phyloP scores from a whole-genome alignment of 2,888 invertebrate species.

The Megamerina dolium region DNA sequence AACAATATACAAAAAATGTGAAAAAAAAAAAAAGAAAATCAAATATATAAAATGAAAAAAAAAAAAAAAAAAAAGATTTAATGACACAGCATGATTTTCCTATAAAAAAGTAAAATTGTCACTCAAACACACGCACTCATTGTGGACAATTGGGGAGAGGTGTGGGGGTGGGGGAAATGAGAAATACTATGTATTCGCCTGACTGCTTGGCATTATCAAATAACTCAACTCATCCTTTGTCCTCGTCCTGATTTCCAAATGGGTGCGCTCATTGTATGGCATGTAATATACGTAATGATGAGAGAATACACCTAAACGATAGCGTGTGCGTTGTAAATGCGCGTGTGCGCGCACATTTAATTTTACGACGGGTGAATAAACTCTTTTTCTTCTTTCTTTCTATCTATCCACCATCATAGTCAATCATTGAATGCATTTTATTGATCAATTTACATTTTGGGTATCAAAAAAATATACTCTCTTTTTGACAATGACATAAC shows the following conservation, averaged over 20 bases:
- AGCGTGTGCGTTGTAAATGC: neutral
- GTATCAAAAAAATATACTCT: neutral
- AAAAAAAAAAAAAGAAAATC: neutral
- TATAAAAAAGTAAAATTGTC: neutral
- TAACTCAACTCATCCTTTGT: neutral
- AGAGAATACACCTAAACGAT: too few relatives aligned
- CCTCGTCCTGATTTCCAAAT: neutral
- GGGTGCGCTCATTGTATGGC: neutral
- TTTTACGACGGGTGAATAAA: neutral
- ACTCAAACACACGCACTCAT: too few relatives aligned
- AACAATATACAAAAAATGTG: neutral
- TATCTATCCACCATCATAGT: too few relatives aligned
- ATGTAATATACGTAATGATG: too few relatives aligned
- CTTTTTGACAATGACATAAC: neutral
- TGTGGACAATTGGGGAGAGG: too few relatives aligned
- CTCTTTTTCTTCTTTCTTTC: neutral
- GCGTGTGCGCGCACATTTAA: neutral
- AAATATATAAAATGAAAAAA: neutral
- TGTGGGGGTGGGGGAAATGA: too few relatives aligned
- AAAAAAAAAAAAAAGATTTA: neutral
- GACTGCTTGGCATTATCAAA: neutral
- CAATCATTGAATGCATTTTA: constrained; percentile 1
- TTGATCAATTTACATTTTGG: neutral
- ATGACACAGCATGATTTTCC: neutral
- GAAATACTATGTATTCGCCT: neutral